phyloP scores from a whole-genome alignment of 2,113 vertebrate genomes.

The Meriones unguiculatus region DNA sequence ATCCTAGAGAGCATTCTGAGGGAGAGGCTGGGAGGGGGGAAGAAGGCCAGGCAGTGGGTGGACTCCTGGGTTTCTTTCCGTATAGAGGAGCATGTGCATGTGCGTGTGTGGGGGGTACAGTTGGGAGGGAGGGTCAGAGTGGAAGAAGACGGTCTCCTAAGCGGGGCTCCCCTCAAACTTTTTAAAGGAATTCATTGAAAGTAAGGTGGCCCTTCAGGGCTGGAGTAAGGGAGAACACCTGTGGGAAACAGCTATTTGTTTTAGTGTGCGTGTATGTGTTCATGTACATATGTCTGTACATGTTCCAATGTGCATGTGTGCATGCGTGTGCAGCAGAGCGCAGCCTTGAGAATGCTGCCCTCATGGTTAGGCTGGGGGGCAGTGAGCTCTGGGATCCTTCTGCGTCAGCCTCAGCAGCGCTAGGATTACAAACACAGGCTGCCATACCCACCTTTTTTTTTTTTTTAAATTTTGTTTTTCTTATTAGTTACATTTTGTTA shows the following conservation, averaged over 20 bases:
- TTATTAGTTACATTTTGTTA: too few species aligned
- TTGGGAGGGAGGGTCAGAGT: too few species aligned
- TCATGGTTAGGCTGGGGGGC: neutral
- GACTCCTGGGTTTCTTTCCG: neutral
- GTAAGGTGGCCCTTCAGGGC: rapidly evolving
- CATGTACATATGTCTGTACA: neutral
- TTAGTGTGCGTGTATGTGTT: neutral
- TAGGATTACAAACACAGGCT: neutral
- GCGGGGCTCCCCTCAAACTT: neutral
- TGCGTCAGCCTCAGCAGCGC: neutral
- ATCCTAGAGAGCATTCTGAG: slow-evolving; percentile 63
- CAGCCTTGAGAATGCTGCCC: neutral
- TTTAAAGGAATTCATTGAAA: neutral
- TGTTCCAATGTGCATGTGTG: too few species aligned
- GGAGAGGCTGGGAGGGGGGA: neutral
- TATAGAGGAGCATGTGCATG: neutral
- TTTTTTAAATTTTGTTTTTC: too few species aligned
- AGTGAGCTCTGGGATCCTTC: neutral
- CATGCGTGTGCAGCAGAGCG: too few species aligned
- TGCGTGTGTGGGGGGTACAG: too few species aligned
- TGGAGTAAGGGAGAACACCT: neutral
- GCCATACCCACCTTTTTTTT: neutral
- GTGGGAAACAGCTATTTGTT: neutral
- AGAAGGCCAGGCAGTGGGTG: neutral
- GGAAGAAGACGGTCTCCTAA: neutral